These are phyloP conservation scores for Andrena camellia DNA, from an alignment of 2,888 invertebrate species.

Conservation along the genomic window DNA sequence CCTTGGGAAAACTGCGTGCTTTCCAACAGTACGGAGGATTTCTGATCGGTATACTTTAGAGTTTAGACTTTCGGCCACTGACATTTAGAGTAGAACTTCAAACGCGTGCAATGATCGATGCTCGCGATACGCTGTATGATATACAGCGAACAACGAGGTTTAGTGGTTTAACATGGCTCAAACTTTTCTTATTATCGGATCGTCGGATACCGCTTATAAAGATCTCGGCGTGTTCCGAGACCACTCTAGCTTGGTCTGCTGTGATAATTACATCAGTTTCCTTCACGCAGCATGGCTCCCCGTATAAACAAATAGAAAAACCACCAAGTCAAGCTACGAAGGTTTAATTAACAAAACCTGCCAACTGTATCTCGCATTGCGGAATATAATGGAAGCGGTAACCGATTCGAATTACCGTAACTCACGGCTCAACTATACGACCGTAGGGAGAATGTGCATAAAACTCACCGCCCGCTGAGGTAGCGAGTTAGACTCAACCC, in stretches of 20 bases:
- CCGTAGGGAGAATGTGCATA: conserved; percentile 8
- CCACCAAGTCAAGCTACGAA: conserved; percentile 1
- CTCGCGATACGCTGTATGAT: neutral
- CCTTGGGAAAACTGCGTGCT: neutral
- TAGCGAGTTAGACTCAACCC: neutral
- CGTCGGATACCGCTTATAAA: conserved; percentile 5
- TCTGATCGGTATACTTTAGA: too few species aligned
- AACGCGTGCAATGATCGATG: neutral
- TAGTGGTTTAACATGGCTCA: neutral
- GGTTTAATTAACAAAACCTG: conserved; percentile 40
- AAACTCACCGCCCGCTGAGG: conserved; percentile 52
- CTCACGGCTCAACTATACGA: conserved; percentile 11
- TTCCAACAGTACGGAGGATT: too few species aligned
- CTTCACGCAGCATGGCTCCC: conserved; percentile 29
- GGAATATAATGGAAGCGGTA: conserved; percentile 33
- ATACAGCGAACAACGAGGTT: neutral
- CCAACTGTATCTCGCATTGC: conserved; percentile 18
- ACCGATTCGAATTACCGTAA: conserved; percentile 47
- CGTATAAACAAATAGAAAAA: conserved; percentile 46
- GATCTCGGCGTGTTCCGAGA: neutral
- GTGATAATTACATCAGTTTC: conserved; percentile 50
- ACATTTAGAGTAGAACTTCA: neutral
- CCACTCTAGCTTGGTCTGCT: neutral
- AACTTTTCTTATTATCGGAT: conserved; percentile 34
- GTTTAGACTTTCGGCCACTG: too few species aligned